These are phyloP conservation scores for Lacerta viridis DNA, from an alignment of 2,797 vertebrate genomes.

Conservation along the genomic window DNA sequence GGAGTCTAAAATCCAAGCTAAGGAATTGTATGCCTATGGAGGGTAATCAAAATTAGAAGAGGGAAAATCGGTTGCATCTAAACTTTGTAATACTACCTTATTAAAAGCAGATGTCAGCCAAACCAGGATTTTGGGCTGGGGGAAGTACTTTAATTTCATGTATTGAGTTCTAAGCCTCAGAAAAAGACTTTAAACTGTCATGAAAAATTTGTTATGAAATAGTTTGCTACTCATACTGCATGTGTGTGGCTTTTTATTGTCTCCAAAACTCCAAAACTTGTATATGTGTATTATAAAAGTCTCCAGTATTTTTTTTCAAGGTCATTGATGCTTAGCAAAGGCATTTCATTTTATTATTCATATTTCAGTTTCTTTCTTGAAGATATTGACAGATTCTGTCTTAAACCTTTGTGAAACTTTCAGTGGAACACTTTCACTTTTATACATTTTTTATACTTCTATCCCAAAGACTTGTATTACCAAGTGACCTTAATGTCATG, in stretches of 20 bases:
- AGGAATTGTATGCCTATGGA: not conserved
- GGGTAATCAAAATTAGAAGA: not conserved
- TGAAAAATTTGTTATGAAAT: not conserved
- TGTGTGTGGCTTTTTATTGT: not conserved
- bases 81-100: not conserved
- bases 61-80: not conserved
- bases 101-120: not conserved
- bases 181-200: not conserved
- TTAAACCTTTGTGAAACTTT: not conserved
- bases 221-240: not conserved
- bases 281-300: fast-evolving
- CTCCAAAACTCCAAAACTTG: not conserved
- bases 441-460: not conserved
- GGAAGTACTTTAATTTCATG: fast-evolving
- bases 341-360: fast-evolving
- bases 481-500: not conserved
- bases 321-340: not conserved
- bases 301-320: constrained; percentile 35
- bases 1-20: not conserved
- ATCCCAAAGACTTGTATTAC: not conserved
- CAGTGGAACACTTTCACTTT: too few species aligned
- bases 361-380: not conserved
- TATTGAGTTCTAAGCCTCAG: not conserved
- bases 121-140: fast-evolving
- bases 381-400: not conserved